These are phyloP conservation scores for Diarsia mendica DNA, from an alignment of 2,888 invertebrate genomes.

Conservation along the genomic window DNA sequence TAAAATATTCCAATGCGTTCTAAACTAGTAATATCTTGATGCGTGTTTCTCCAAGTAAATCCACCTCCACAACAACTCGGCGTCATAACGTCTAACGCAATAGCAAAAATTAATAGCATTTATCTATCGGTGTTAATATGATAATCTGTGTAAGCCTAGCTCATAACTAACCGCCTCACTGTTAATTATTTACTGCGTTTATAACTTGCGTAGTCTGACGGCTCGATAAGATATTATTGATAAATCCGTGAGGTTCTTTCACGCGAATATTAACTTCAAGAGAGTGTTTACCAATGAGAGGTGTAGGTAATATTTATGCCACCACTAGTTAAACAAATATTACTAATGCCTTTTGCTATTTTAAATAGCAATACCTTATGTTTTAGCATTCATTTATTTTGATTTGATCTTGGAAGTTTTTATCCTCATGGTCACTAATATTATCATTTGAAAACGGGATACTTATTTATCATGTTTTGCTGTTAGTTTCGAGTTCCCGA, in stretches of 20 bases:
- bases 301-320: background rate
- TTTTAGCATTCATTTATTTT: no score
- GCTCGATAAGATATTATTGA: slow-evolving; percentile 38
- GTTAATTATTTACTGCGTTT: slow-evolving; percentile 47
- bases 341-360: background rate
- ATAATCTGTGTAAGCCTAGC: slow-evolving; percentile 53
- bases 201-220: slow-evolving; percentile 44
- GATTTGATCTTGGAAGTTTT: background rate
- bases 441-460: no score
- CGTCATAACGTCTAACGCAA: slow-evolving; percentile 54
- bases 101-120: slow-evolving; percentile 54
- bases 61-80: slow-evolving; percentile 11
- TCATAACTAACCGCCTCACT: slow-evolving; percentile 44
- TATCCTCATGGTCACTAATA: no score
- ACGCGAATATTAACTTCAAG: slow-evolving; percentile 17
- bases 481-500: no score
- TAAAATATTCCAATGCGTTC: slow-evolving; percentile 10
- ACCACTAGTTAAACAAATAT: background rate
- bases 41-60: slow-evolving; percentile 6
- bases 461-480: no score
- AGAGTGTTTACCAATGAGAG: background rate
- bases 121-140: slow-evolving; percentile 60
- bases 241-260: slow-evolving; percentile 33
- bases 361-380: background rate
- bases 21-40: slow-evolving; percentile 18